phyloP scores from a whole-genome alignment of 1,140 invertebrate genomes.

The Lithobius niger region DNA sequence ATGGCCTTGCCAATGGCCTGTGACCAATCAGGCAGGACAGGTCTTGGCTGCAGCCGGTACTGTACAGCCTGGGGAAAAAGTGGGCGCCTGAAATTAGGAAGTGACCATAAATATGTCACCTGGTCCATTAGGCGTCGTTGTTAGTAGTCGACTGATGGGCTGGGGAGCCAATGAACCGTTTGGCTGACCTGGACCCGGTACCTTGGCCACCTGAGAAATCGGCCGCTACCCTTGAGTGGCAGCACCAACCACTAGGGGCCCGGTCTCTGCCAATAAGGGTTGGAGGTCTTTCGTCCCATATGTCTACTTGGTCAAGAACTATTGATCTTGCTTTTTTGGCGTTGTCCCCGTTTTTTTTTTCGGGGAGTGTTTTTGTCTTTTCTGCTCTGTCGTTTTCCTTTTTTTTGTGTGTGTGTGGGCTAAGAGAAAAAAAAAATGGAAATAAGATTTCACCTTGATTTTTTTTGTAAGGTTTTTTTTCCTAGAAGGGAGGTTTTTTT shows the following conservation, averaged over 20 bases:
- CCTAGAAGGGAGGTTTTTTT: too few species aligned
- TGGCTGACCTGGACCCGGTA: not conserved
- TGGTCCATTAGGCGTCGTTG: conserved; percentile 1
- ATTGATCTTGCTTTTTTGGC: too few species aligned
- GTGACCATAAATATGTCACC: conserved; percentile 1
- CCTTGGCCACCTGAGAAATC: conserved; percentile 1
- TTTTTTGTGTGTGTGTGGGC: too few species aligned
- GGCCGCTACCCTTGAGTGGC: not conserved
- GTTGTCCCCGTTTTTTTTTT: too few species aligned
- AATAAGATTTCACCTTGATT: too few species aligned
- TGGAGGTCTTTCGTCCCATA: too few species aligned
- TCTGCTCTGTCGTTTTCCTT: too few species aligned
- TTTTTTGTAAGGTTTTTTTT: too few species aligned
- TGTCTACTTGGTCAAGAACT: too few species aligned
- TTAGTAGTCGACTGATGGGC: not conserved
- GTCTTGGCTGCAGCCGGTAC: not conserved
- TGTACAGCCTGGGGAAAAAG: not conserved
- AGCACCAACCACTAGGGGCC: not conserved
- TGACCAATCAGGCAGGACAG: not conserved
- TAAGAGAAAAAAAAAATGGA: too few species aligned
- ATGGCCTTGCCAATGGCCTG: not conserved
- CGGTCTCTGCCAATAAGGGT: not conserved
- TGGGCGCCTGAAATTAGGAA: not conserved
- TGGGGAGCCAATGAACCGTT: not conserved
- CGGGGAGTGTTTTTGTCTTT: too few species aligned